Conservation (phyloP, 2,888 invertebrate genomes). For the Drosophila fungiperda region DNA sequence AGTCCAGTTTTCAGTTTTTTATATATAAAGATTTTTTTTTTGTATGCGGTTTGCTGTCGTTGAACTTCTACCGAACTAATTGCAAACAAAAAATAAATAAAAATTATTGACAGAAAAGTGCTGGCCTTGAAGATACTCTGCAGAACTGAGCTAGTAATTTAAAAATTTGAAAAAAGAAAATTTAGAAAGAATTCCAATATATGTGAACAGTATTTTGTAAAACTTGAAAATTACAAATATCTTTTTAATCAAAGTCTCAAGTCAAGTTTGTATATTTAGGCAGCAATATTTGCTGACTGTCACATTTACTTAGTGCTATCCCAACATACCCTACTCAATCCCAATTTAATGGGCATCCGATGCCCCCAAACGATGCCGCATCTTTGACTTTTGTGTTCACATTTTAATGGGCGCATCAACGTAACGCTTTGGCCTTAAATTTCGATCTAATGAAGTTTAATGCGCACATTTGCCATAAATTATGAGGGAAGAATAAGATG, state of each 20-base stretch:
- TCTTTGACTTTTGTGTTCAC: constrained; percentile 60
- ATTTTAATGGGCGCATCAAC: constrained; percentile 73
- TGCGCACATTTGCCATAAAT: constrained; percentile 80
- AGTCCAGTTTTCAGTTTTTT: constrained; percentile 51
- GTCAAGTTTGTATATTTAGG: neutral
- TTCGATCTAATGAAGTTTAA: constrained; percentile 79
- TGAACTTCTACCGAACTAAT: constrained; percentile 66
- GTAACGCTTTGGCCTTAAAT: constrained; percentile 73
- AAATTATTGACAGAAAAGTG: neutral
- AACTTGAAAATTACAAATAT: neutral
- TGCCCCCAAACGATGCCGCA: constrained; percentile 25
- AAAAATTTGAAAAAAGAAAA: too few relatives aligned
- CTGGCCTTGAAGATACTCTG: neutral
- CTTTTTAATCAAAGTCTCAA: neutral
- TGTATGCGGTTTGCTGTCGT: constrained; percentile 14
- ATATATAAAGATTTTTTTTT: constrained; percentile 2
- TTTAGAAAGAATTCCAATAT: neutral
- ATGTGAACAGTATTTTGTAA: neutral
- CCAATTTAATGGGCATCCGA: neutral
- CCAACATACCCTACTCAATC: constrained; percentile 12
- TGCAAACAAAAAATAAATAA: constrained; percentile 52
- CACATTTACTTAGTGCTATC: too few relatives aligned
- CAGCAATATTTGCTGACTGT: too few relatives aligned
- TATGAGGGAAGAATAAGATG: constrained; percentile 42
- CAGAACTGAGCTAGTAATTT: neutral